These are phyloP conservation scores for Yoshiicerus persimilis DNA, from an alignment of 1,140 invertebrate species.

Conservation along the genomic window DNA sequence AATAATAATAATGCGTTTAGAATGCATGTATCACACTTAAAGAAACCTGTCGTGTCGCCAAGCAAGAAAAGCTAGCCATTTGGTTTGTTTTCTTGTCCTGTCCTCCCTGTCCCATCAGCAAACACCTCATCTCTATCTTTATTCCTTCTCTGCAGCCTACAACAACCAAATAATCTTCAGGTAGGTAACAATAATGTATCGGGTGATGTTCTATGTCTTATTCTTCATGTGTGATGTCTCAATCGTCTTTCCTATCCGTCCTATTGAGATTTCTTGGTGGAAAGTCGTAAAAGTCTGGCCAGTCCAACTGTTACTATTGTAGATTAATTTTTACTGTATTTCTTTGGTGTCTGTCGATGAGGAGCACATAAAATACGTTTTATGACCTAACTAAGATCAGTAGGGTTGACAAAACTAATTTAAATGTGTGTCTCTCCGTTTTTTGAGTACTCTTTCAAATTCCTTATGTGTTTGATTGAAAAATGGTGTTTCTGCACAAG, in stretches of 20 bases:
- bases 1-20: background rate
- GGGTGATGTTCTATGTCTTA: background rate
- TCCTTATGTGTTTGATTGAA: background rate
- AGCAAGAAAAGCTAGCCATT: background rate
- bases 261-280: background rate
- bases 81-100: background rate
- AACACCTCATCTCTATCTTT: background rate
- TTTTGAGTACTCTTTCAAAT: background rate
- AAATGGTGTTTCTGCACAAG: background rate
- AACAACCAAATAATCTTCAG: no score
- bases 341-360: background rate
- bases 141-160: background rate
- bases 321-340: slow-evolving; percentile 9
- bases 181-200: background rate
- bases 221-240: background rate
- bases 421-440: background rate
- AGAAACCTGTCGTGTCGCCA: slow-evolving; percentile 10
- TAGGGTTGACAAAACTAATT: background rate
- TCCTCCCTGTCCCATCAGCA: background rate
- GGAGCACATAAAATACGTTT: background rate
- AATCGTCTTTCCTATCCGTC: background rate
- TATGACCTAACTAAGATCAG: background rate
- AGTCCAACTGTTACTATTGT: background rate
- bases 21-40: background rate
- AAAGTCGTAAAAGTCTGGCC: background rate